phyloP scores from a whole-genome alignment of 1,140 invertebrate genomes.

The Drosophila kanapiae region DNA sequence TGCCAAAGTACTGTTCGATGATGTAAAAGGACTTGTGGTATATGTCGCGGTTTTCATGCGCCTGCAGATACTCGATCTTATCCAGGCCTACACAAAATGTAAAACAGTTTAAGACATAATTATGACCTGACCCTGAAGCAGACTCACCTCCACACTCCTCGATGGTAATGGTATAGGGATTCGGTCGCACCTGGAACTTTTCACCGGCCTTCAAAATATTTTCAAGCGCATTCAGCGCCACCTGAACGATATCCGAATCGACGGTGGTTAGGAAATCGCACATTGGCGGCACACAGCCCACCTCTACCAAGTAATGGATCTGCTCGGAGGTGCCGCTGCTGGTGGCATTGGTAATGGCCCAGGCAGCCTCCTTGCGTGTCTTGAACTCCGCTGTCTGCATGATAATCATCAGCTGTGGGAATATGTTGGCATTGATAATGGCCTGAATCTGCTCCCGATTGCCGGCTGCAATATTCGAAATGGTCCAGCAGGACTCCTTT shows the following conservation, averaged over 20 bases:
- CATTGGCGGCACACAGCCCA: slow-evolving; percentile 96
- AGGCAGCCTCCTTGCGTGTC: slow-evolving; percentile 98
- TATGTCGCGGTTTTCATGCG: slow-evolving; percentile 98
- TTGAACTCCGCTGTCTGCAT: slow-evolving; percentile 97
- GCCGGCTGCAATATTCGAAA: slow-evolving; percentile 99
- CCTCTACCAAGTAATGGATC: slow-evolving; percentile 89
- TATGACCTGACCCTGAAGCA: too few relatives aligned
- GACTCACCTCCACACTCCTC: slow-evolving; percentile 97
- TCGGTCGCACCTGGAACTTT: slow-evolving; percentile 90
- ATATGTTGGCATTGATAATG: slow-evolving; percentile 98
- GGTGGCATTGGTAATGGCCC: slow-evolving; percentile 99
- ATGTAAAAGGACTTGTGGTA: slow-evolving; percentile 98
- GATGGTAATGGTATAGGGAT: slow-evolving; percentile 96
- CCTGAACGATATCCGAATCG: slow-evolving; percentile 98
- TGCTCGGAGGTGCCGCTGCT: slow-evolving; percentile 97
- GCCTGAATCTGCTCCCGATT: slow-evolving; percentile 97
- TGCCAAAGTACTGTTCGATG: slow-evolving; percentile 97
- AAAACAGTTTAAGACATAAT: neutral
- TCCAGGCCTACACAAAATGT: slow-evolving; percentile 91
- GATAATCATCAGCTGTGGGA: slow-evolving; percentile 96
- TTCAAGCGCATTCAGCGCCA: slow-evolving; percentile 97
- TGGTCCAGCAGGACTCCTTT: slow-evolving; percentile 99
- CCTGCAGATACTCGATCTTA: slow-evolving; percentile 98
- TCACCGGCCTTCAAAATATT: slow-evolving; percentile 98
- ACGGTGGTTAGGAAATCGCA: slow-evolving; percentile 97